phyloP scores from a whole-genome alignment of 1,140 invertebrate species.

The Phortica variegata region DNA sequence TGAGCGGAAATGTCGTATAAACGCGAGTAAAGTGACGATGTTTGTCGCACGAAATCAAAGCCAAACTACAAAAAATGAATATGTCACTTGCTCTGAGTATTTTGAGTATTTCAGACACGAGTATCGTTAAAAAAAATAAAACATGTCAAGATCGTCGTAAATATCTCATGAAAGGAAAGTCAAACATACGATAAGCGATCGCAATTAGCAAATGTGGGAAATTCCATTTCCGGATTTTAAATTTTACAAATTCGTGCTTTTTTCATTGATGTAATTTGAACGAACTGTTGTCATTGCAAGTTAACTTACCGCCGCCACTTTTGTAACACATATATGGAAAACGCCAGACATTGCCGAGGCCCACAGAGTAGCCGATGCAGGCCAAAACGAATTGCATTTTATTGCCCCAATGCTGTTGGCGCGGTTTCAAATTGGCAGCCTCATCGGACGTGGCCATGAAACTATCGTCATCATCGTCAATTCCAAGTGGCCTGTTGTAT shows the following conservation, averaged over 20 bases:
- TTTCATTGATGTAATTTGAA: neutral
- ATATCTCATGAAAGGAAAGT: neutral
- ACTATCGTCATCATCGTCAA: slow-evolving; percentile 68
- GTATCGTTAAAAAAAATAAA: too few species aligned
- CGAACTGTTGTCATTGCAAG: too few species aligned
- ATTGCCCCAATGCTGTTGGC: slow-evolving; percentile 81
- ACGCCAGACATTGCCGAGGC: slow-evolving; percentile 88
- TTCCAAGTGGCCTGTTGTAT: slow-evolving; percentile 64
- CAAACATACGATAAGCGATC: neutral
- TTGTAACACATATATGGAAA: slow-evolving; percentile 84
- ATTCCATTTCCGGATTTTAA: neutral
- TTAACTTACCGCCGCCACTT: slow-evolving; percentile 73
- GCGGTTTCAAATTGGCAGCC: slow-evolving; percentile 68
- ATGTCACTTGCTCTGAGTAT: too few species aligned
- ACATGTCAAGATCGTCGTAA: slow-evolving; percentile 11
- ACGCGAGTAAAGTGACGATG: slow-evolving; percentile 31
- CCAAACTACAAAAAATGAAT: neutral
- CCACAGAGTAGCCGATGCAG: slow-evolving; percentile 89
- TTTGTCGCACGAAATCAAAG: slow-evolving; percentile 35
- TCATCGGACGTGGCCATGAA: slow-evolving; percentile 66
- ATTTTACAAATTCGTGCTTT: neutral
- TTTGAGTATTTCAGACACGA: too few species aligned
- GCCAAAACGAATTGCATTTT: slow-evolving; percentile 88
- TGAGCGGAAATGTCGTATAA: slow-evolving; percentile 50
- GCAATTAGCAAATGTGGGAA: neutral